phyloP scores from a whole-genome alignment of 2,888 invertebrate species.

The Idaea dimidiata region DNA sequence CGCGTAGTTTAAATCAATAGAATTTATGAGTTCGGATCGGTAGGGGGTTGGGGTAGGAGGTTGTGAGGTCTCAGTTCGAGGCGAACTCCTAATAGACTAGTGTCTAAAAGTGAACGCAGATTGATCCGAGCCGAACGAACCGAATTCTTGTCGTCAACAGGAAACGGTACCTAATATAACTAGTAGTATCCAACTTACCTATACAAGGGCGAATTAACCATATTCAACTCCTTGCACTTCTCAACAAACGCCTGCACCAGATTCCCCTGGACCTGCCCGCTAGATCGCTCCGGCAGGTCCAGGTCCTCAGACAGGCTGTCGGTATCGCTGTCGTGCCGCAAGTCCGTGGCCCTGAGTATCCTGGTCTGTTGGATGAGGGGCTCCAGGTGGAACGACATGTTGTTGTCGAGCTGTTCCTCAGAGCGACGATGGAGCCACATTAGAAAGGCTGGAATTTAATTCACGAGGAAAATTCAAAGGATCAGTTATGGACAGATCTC shows the following conservation, averaged over 20 bases:
- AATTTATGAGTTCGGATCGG: too few relatives aligned
- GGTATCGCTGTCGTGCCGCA: not conserved
- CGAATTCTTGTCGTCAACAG: too few relatives aligned
- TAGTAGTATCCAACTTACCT: not conserved
- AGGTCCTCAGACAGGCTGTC: not conserved
- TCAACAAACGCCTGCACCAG: not conserved
- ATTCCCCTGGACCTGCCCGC: not conserved
- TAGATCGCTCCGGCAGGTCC: not conserved
- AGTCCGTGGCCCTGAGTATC: not conserved
- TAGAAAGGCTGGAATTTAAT: not conserved
- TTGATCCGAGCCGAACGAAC: too few relatives aligned
- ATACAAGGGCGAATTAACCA: not conserved
- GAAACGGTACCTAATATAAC: too few relatives aligned
- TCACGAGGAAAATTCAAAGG: too few relatives aligned
- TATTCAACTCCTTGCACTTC: not conserved
- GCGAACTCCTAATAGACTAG: too few relatives aligned
- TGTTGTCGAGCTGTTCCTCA: not conserved
- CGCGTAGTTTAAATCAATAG: too few relatives aligned
- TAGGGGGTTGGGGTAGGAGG: too few relatives aligned
- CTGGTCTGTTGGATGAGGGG: not conserved
- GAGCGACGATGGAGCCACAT: not conserved
- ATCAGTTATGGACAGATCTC: too few relatives aligned
- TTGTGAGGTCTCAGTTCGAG: too few relatives aligned
- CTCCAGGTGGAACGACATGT: not conserved
- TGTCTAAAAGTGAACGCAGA: too few relatives aligned